Evolutionary conservation across 2,797 vertebrate genomes (phyloP).

Genomic region (Gouania willdenowi): DNA sequence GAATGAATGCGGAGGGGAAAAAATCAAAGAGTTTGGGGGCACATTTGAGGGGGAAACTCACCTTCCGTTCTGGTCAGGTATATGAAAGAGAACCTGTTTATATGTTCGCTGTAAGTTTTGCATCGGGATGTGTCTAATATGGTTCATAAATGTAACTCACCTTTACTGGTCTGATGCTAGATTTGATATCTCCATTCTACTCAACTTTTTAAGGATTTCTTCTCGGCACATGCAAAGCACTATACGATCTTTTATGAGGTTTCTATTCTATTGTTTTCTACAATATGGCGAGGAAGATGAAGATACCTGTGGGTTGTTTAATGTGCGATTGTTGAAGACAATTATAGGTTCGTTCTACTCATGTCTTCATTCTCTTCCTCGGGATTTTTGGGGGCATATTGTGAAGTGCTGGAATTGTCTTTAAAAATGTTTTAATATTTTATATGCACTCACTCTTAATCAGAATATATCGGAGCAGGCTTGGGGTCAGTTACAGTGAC

Average conservation of each 20-base stretch:
- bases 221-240: conserved; percentile 1
- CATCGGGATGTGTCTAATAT: conserved; percentile 13
- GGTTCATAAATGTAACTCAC: background rate
- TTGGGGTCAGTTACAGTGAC: too few species aligned
- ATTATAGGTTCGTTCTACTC: conserved; percentile 42
- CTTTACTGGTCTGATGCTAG: conserved; percentile 10
- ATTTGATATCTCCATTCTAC: too few species aligned
- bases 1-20: too few species aligned
- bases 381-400: conserved; percentile 18
- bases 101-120: conserved; percentile 3
- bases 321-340: conserved; percentile 42
- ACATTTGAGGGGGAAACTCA: too few species aligned
- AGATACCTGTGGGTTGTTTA: conserved; percentile 33
- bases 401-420: conserved; percentile 27
- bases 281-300: conserved; percentile 24
- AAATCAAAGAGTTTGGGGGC: too few species aligned
- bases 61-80: too few species aligned
- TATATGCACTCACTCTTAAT: too few species aligned
- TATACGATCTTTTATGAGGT: background rate
- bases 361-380: conserved; percentile 53
- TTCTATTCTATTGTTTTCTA: conserved; percentile 1
- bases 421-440: conserved; percentile 4
- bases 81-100: too few species aligned
- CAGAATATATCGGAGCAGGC: too few species aligned
- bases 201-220: conserved; percentile 5